Evolutionary conservation across 2,888 invertebrate species (phyloP), one percentile per base, ranked within the genome.

Genomic region (Idaea biselata): DNA sequence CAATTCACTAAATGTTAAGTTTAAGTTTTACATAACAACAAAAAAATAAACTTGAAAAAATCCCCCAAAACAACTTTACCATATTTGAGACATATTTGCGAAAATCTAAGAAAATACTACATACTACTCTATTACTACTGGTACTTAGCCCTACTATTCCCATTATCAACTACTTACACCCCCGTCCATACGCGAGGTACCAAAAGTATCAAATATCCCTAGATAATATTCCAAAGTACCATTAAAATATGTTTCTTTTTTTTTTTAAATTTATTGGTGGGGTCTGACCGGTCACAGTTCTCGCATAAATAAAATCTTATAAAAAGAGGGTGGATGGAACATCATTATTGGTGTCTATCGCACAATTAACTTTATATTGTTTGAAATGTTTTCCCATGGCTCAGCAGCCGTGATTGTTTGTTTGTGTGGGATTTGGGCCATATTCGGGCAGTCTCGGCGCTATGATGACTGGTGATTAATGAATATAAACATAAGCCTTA

Each of bases 321-420:
- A 74, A 77, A 77, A 80, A 81, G 77, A 82, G 79, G 83, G 81
- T 77, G 76, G 72, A 68, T 77, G 76, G 72, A 68, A 81, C 79
- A 83, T 86, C 86, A 86, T 88, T 87, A 84, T 86, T 84, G 87
- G 87, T 87, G 84, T 82, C 87, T 87, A 80, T 89, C 89, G 88
- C 85, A 82, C 91, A 92, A 92, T 92, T 92, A 91, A 89, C 82
- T 83, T 76, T 66, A 73, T 82, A 89, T 92, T 93, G 92, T 92
- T 79, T 82, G 74, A 74, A 72, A 68, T 77, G 80, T 74, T 85
- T 91, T 93, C 92, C 91, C 92, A 92, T 92, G 91, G 65, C 66
- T 63, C 61, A 58, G 68, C 61, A 68, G 55, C 44, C 11, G 58
- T 8, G 16, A 32, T 58, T 11, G 55, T 3, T 16, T 66, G 58